Conservation (phyloP, 2,113 vertebrate species). For the Psammodynastes pulverulentus region DNA sequence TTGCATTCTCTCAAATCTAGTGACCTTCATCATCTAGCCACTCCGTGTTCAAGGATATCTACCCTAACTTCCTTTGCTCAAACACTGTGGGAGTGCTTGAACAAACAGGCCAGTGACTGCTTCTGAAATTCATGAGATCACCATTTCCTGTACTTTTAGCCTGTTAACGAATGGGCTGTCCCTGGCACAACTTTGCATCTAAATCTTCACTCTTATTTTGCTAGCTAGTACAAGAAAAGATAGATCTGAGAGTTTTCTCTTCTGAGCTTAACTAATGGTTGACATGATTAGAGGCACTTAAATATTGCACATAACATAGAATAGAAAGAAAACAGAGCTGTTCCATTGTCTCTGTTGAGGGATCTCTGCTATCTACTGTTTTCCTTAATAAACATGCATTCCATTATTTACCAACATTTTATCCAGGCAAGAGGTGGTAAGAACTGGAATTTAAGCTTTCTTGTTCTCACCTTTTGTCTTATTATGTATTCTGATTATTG, state of each 20-base stretch:
- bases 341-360: neutral
- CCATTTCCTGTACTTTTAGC: neutral
- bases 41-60: neutral
- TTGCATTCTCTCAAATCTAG: neutral
- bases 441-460: neutral
- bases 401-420: neutral
- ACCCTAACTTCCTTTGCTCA: neutral
- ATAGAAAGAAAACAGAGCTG: neutral
- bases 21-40: neutral
- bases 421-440: neutral
- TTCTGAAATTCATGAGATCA: neutral
- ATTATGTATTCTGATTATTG: neutral
- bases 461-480: neutral
- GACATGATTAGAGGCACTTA: neutral
- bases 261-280: neutral
- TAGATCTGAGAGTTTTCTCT: neutral
- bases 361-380: neutral
- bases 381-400: neutral
- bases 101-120: neutral
- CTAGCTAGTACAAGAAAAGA: neutral
- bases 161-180: neutral
- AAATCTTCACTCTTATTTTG: neutral
- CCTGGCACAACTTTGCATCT: neutral
- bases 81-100: neutral
- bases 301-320: neutral